Evolutionary conservation across 2,113 vertebrate species (phyloP).

Genomic region (Triplophysa rosa): DNA sequence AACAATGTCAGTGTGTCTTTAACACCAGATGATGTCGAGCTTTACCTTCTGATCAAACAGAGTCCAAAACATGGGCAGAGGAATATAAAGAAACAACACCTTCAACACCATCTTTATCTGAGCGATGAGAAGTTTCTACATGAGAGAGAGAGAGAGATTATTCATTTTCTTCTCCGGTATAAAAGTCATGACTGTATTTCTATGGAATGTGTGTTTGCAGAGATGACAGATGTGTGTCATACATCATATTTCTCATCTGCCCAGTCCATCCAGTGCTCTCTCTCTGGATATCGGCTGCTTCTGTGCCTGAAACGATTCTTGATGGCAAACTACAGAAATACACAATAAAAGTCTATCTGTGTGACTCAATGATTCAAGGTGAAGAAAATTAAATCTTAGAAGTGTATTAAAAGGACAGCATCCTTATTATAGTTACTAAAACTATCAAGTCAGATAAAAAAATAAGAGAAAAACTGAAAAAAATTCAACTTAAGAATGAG

Average conservation of each 20-base stretch:
- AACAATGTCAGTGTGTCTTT: background rate
- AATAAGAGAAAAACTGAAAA: no score
- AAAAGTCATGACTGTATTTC: no score
- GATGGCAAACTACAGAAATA: slow-evolving; percentile 84
- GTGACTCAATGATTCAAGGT: no score
- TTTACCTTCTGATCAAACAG: slow-evolving; percentile 97
- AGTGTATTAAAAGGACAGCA: no score
- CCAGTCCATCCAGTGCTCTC: slow-evolving; percentile 96
- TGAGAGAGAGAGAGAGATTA: slow-evolving; percentile 28
- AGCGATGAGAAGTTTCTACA: slow-evolving; percentile 86
- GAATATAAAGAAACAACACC: slow-evolving; percentile 92
- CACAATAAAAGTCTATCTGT: no score
- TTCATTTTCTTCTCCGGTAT: no score
- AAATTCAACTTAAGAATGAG: no score
- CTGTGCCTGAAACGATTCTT: slow-evolving; percentile 85
- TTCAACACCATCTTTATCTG: slow-evolving; percentile 92
- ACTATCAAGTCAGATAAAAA: no score
- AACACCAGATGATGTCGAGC: background rate
- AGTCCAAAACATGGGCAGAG: slow-evolving; percentile 97
- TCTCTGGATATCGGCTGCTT: slow-evolving; percentile 79
- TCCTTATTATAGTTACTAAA: no score
- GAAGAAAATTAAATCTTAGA: no score
- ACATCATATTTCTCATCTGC: slow-evolving; percentile 89
- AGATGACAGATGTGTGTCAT: slow-evolving; percentile 48
- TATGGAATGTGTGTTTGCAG: background rate